Evolutionary conservation across 2,797 vertebrate genomes (phyloP).

Genomic region (Anguilla obscura): DNA sequence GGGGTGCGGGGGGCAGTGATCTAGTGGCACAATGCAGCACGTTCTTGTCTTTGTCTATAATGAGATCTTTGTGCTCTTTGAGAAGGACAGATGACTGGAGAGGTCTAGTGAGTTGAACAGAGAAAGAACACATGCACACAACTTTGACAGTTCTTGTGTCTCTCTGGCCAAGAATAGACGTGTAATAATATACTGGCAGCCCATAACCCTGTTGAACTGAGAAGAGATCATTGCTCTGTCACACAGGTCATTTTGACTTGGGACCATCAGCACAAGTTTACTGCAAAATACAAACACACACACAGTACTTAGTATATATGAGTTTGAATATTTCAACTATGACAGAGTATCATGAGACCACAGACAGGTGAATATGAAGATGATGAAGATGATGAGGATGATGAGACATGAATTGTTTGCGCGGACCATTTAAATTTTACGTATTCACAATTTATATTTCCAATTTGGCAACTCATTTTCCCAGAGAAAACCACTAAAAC

Average conservation of each 20-base stretch:
- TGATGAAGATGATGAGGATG: background rate
- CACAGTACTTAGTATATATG: background rate
- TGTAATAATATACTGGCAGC: constrained; percentile 69
- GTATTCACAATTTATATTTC: background rate
- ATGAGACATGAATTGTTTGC: background rate
- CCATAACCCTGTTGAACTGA: constrained; percentile 51
- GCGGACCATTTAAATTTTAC: background rate
- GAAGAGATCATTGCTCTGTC: constrained; percentile 30
- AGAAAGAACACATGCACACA: background rate
- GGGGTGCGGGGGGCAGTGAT: constrained; percentile 37
- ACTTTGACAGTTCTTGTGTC: constrained; percentile 50
- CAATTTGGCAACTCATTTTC: background rate
- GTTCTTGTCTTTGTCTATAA: background rate
- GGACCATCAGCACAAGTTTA: constrained; percentile 15
- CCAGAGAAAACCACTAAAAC: background rate
- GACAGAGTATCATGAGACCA: constrained; percentile 29
- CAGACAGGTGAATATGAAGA: constrained; percentile 42
- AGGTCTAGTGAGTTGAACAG: background rate
- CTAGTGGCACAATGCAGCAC: constrained; percentile 51
- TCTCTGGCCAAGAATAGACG: constrained; percentile 72
- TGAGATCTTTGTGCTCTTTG: background rate
- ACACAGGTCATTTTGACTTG: constrained; percentile 30
- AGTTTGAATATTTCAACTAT: constrained; percentile 3
- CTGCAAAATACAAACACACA: background rate
- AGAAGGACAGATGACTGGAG: background rate